A percentile compares a stretch with the other conserved stretches of the same genome.
Evolutionary conservation across 2,888 invertebrate genomes (phyloP).

Genomic region (Eupithecia centaureata): DNA sequence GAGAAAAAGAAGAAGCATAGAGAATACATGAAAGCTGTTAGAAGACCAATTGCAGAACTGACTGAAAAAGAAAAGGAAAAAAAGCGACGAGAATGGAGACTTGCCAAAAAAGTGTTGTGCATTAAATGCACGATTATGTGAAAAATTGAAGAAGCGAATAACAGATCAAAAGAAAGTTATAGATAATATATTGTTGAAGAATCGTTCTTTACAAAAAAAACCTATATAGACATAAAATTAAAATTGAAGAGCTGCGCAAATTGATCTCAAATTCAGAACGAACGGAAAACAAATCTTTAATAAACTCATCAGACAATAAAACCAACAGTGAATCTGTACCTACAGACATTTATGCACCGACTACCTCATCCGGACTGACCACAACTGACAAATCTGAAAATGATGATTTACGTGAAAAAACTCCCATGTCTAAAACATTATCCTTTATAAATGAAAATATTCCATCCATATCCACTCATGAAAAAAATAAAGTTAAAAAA

Average conservation of each 20-base stretch:
- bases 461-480: slow-evolving; percentile 8
- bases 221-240: too few relatives aligned
- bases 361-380: slow-evolving; percentile 11
- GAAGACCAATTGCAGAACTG: neutral
- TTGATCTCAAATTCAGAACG: too few relatives aligned
- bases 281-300: slow-evolving; percentile 7
- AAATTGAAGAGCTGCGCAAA: too few relatives aligned
- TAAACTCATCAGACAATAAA: slow-evolving; percentile 14
- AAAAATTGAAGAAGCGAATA: too few relatives aligned
- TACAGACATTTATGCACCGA: neutral
- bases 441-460: slow-evolving; percentile 20
- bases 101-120: too few relatives aligned
- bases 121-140: too few relatives aligned
- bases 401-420: neutral
- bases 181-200: too few relatives aligned
- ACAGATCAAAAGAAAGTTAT: too few relatives aligned
- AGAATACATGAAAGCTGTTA: slow-evolving; percentile 9
- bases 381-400: slow-evolving; percentile 15
- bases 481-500: slow-evolving; percentile 16
- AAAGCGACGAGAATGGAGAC: too few relatives aligned
- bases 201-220: too few relatives aligned
- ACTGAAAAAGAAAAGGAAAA: slow-evolving; percentile 10
- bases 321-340: slow-evolving; percentile 14
- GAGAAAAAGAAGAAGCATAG: neutral
- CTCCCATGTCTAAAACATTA: slow-evolving; percentile 15